phyloP scores from a whole-genome alignment of 2,888 invertebrate genomes.

The Drosophila neutralis region DNA sequence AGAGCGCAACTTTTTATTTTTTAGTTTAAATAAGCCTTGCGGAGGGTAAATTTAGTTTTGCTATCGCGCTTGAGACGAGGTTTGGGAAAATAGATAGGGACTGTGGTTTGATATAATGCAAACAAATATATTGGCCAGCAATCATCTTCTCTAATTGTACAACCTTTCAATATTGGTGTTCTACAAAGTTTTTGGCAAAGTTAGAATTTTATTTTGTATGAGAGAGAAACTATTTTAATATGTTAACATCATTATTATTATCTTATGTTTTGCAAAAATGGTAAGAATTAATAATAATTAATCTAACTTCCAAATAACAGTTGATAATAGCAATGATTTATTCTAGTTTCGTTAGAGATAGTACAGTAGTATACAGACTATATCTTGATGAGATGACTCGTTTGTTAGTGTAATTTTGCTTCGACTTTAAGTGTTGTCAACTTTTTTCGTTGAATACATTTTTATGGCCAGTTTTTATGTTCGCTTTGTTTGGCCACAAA shows the following conservation, averaged over 20 bases:
- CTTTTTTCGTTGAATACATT: slow-evolving; percentile 22
- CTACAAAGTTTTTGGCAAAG: no score
- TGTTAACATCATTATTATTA: no score
- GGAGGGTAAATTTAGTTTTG: slow-evolving; percentile 9
- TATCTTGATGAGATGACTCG: not conserved
- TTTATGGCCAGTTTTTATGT: slow-evolving; percentile 45
- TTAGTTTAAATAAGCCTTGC: not conserved
- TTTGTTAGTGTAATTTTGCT: slow-evolving; percentile 12
- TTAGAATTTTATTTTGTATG: no score
- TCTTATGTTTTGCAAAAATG: not conserved
- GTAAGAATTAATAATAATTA: not conserved
- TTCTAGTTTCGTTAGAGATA: not conserved
- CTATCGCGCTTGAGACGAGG: no score
- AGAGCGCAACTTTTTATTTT: slow-evolving; percentile 24
- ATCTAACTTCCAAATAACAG: not conserved
- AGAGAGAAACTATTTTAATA: no score
- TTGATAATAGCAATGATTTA: not conserved
- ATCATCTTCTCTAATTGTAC: not conserved
- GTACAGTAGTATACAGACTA: no score
- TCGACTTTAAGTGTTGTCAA: not conserved
- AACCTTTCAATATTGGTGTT: no score
- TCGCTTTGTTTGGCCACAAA: slow-evolving; percentile 68
- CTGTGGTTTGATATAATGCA: not conserved
- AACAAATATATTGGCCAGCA: not conserved
- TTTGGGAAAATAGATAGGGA: not conserved